Evolutionary conservation across 2,888 invertebrate genomes (phyloP).

Genomic region (Cantharis flavilabris): DNA sequence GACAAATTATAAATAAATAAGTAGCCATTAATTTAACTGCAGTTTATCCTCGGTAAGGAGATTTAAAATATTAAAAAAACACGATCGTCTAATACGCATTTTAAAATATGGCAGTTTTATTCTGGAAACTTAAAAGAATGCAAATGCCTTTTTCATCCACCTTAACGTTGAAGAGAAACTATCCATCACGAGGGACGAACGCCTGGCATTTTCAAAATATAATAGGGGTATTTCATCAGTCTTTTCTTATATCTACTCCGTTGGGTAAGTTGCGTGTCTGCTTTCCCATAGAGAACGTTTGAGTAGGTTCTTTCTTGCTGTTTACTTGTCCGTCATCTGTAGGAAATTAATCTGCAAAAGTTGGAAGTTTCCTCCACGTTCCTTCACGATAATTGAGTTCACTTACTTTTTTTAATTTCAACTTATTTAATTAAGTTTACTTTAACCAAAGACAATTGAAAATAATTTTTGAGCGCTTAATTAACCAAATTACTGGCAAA

Average conservation of each 20-base stretch:
- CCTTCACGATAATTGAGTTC: neutral
- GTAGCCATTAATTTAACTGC: too few species aligned
- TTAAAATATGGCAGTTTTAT: neutral
- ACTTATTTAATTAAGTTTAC: neutral
- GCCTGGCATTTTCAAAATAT: neutral
- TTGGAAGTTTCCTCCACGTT: slow-evolving; percentile 4
- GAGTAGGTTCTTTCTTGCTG: slow-evolving; percentile 10
- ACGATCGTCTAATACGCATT: neutral
- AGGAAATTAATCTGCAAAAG: slow-evolving; percentile 18
- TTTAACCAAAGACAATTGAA: neutral
- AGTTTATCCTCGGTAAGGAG: neutral
- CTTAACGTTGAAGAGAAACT: slow-evolving; percentile 7
- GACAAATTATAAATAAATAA: too few species aligned
- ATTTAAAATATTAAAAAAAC: neutral
- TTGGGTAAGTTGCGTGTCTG: neutral
- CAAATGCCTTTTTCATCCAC: neutral
- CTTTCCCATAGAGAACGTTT: neutral
- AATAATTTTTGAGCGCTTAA: neutral
- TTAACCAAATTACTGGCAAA: neutral
- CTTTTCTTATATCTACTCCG: neutral
- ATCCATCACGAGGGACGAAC: slow-evolving; percentile 6
- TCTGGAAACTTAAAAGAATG: neutral
- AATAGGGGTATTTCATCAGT: neutral
- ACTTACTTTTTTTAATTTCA: neutral
- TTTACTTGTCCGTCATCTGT: slow-evolving; percentile 17